These are phyloP conservation scores for Siderastrea radians DNA, from an alignment of 92 coral and sea anemone genomes.

Conservation along the genomic window DNA sequence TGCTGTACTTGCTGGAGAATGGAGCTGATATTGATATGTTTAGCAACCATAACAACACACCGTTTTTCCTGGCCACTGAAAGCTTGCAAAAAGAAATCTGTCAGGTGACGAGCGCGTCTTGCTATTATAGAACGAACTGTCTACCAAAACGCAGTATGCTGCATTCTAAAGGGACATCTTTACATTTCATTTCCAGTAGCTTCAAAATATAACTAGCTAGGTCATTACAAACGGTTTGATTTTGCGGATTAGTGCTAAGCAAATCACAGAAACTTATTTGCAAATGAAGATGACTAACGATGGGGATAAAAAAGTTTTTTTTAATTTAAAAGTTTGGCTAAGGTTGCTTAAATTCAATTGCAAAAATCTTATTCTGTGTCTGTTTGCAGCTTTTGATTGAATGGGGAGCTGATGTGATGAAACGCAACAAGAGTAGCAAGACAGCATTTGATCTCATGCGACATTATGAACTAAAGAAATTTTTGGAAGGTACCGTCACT, in stretches of 20 bases:
- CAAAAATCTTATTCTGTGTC: neutral
- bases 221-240: no score
- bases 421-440: constrained; percentile 91
- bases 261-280: no score
- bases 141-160: no score
- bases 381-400: constrained; percentile 85
- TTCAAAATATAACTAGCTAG: no score
- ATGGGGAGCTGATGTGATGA: constrained; percentile 95
- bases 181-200: no score
- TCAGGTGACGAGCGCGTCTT: constrained; percentile 64
- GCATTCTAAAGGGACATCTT: no score
- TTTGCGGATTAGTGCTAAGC: no score
- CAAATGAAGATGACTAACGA: no score
- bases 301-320: no score
- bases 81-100: constrained; percentile 91
- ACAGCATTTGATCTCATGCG: constrained; percentile 96
- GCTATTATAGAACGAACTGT: neutral
- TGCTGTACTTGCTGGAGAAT: constrained; percentile 84
- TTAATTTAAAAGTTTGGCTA: no score
- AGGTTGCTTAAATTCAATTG: neutral
- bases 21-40: constrained; percentile 90
- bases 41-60: constrained; percentile 88
- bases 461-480: constrained; percentile 84
- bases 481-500: constrained; percentile 69
- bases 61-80: constrained; percentile 97